Evolutionary conservation across 2,888 invertebrate genomes (phyloP), one percentile per base, ranked within the genome.

Genomic region (Nysson spinosus): DNA sequence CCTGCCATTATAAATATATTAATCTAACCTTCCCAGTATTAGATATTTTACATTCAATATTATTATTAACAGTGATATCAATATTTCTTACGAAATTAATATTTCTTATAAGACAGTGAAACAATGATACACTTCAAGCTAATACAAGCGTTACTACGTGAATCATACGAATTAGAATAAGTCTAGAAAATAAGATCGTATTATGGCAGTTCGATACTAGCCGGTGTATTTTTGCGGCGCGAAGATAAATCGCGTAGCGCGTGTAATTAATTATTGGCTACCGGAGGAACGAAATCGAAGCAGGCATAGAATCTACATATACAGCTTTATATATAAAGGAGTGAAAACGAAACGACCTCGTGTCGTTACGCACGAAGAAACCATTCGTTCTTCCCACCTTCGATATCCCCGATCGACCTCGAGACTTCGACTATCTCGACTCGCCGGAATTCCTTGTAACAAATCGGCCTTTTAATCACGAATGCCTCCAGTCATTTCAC

Each of bases 401-500:
- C n/a, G 19, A 16, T 12, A 24, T 37, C 17, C 20, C 44, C 22
- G 44, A 34, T 35, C 43, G 46, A 24, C 37, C 22, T 19, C 20
- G 50, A 42, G 51, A 51, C 51, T 47, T 12, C 40, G 32, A 22
- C 50, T 40, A 9, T 19, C 52, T 30, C 16, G 42, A 44, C n/a
- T n/a, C 60, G 60, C 61, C 50, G 55, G 61, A 56, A 60, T 72
- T n/a, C 50, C 66, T 61, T 55, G 79, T 84, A 82, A 85, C 81
- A 85, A 85, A 85, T 85, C 83, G 83, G 67, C 69, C 83, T 81
- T 85, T 85, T 84, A 85, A 85, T 85, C 84, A 84, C 81, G 77
- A 74, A 76, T 77, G 69, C 78, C 78, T 79, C 69, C 67, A 75
- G 74, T 78, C 80, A 78, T 79, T 80, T 78, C 79, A 74, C 69